Base-by-base conservation (phyloP, 2,797 vertebrate genomes). In the Notamacropus eugenii region DNA sequence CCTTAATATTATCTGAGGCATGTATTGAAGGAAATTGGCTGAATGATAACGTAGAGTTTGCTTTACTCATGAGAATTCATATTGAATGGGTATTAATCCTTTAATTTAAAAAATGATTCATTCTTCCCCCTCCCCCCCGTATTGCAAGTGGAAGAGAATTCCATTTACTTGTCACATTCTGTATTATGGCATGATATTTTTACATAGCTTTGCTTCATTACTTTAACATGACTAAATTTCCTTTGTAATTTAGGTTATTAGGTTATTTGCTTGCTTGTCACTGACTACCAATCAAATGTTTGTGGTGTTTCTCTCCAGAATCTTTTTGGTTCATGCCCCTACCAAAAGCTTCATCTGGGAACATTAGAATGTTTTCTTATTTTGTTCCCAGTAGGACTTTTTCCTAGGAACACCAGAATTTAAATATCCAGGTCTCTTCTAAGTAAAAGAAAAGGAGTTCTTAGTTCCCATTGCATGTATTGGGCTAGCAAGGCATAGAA, bases 1-100 rank as follows among this genome's bases (percentile, higher is more conserved):
- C 57, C 67, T 98, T 90, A 93, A 92, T 97, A 40, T 57, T 95
- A 92, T 92, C 97, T 67, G 62, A 97, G 50, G 92, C 94, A 3
- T 95, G 97, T 97, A 94, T 67, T 95, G 92, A 97, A 93, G 13
- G 13, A 82, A 97, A 82, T 91, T 55, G 62, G 4, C 57, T 98
- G 46, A 96, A 50, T 93, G 94, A 67, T 94, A 97, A 96, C 93
- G 62, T n/a, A 67, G 0, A n/a, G 62, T n/a, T 67, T n/a, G 34
- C 34, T 67, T 97, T 97, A 96, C 96, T 95, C 58, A 91, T 62
- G 29, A 90, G 31, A 96, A 93, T 93, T 57, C 58, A 57, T 90
- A 67, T n/a, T 95, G 6, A 94, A 52, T 93, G 6, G 34, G 5
- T 67, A n/a, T n/a, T n/a, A 67, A 67, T 67, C 1, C 13, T 67